phyloP scores from a whole-genome alignment of 2,797 vertebrate genomes.

The Epinephelus awoara region DNA sequence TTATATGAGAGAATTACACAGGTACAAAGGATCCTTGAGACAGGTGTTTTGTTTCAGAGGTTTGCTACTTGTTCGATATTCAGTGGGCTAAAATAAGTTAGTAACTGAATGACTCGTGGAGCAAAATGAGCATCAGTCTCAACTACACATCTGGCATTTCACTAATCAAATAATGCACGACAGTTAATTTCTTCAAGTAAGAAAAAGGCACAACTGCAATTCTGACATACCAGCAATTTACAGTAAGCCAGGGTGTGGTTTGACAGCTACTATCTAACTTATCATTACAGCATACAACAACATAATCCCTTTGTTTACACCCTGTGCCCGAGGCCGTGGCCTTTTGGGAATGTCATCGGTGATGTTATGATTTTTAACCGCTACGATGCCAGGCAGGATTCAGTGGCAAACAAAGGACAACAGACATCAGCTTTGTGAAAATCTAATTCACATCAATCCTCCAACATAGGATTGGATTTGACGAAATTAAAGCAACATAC shows the following conservation, averaged over 20 bases:
- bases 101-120: not conserved
- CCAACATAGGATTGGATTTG: not conserved
- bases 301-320: slow-evolving; percentile 41
- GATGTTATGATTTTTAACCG: slow-evolving; percentile 18
- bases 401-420: not conserved
- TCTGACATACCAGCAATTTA: not conserved
- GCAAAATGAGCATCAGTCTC: not conserved
- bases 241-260: slow-evolving; percentile 43
- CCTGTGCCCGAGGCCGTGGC: not conserved
- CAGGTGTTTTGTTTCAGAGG: not conserved
- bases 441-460: not conserved
- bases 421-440: too few relatives aligned
- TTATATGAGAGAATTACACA: not conserved
- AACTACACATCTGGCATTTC: not conserved
- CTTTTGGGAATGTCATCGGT: slow-evolving; percentile 32
- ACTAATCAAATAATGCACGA: not conserved
- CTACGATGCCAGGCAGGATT: not conserved
- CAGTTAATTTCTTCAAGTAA: not conserved
- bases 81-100: not conserved
- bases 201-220: not conserved
- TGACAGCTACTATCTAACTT: slow-evolving; percentile 20
- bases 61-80: too few relatives aligned
- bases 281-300: slow-evolving; percentile 35
- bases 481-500: not conserved
- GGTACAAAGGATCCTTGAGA: not conserved